Conservation (phyloP, 1,140 invertebrate genomes). For the Eriosoma lanigerum region DNA sequence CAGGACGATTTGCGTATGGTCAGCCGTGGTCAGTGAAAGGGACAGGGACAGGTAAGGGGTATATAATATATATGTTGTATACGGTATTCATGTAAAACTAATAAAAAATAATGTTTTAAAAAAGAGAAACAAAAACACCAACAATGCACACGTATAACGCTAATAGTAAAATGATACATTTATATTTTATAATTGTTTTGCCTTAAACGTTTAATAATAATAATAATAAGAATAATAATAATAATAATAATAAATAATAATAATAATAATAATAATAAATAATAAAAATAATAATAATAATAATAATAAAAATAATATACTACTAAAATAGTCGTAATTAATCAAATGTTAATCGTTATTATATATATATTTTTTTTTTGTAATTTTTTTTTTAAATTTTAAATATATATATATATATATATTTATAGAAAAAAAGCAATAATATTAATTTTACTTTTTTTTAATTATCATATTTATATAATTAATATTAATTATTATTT, state of each 20-base stretch:
- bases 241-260: slow-evolving; percentile 7
- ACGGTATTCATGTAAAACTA: slow-evolving; percentile 24
- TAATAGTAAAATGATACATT: slow-evolving; percentile 53
- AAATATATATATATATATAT: slow-evolving; percentile 45
- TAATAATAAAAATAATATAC: slow-evolving; percentile 53
- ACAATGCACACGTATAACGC: slow-evolving; percentile 53
- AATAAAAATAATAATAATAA: slow-evolving; percentile 50
- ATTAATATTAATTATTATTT: slow-evolving; percentile 56
- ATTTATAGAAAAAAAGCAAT: slow-evolving; percentile 54
- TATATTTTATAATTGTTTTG: slow-evolving; percentile 48
- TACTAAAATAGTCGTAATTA: slow-evolving; percentile 47
- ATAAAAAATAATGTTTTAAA: slow-evolving; percentile 19
- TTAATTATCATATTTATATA: slow-evolving; percentile 54
- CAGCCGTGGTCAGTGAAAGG: neutral
- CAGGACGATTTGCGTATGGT: neutral
- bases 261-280: slow-evolving; percentile 51
- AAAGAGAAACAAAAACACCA: slow-evolving; percentile 52
- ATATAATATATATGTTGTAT: neutral
- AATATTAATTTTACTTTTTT: slow-evolving; percentile 56
- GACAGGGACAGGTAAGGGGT: neutral
- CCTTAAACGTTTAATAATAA: slow-evolving; percentile 50
- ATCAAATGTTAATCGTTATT: slow-evolving; percentile 40
- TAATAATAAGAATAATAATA: slow-evolving; percentile 42
- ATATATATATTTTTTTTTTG: slow-evolving; percentile 9
- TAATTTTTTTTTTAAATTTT: slow-evolving; percentile 7